Evolutionary conservation across 2,113 vertebrate genomes (phyloP).

Genomic region (Gymnorhina tibicen): DNA sequence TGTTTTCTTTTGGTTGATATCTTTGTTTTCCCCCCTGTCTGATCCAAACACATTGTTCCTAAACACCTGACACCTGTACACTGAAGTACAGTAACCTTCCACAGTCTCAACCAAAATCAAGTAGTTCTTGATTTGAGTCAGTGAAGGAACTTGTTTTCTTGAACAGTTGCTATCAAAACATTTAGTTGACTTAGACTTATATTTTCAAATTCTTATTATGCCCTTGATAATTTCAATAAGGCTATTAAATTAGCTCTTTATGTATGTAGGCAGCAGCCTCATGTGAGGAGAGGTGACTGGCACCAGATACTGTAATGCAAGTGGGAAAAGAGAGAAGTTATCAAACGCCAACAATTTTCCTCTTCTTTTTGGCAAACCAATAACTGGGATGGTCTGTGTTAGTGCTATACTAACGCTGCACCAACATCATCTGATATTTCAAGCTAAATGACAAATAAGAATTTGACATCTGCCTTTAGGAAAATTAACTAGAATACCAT

Average conservation of each 20-base stretch:
- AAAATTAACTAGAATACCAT: not conserved
- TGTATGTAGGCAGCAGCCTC: not conserved
- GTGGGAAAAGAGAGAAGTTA: not conserved
- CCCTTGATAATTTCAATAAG: not conserved
- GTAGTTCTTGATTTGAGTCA: not conserved
- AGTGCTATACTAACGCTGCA: not conserved
- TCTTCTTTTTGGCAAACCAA: not conserved
- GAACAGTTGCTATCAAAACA: not conserved
- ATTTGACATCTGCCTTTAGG: not conserved
- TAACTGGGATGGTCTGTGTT: not conserved
- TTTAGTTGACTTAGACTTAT: not conserved
- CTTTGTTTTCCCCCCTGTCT: not conserved
- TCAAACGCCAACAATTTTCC: not conserved
- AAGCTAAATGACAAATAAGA: not conserved
- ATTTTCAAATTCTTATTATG: not conserved
- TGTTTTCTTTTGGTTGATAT: not conserved
- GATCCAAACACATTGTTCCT: not conserved
- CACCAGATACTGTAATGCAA: not conserved
- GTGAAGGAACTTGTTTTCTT: not conserved
- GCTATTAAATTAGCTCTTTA: not conserved
- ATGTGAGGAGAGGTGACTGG: not conserved
- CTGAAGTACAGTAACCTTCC: not conserved
- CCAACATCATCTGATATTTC: not conserved
- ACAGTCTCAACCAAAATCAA: not conserved
- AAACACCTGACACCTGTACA: not conserved